Evolutionary conservation across 2,888 invertebrate genomes (phyloP).

Genomic region (Drosophila siamana): DNA sequence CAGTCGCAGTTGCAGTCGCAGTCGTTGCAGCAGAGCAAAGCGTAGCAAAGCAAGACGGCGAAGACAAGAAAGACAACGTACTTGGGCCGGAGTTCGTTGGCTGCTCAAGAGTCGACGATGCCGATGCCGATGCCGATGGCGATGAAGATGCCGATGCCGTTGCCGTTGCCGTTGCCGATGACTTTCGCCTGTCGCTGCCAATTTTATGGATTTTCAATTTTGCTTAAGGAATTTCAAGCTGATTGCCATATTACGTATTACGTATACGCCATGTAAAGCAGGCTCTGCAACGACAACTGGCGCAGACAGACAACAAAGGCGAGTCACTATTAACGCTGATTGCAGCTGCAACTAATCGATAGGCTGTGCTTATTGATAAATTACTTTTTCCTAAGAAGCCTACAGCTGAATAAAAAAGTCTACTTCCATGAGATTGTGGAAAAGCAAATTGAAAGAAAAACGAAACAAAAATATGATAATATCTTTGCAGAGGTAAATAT

Average conservation of each 20-base stretch:
- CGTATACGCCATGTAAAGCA: slow-evolving; percentile 30
- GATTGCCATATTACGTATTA: slow-evolving; percentile 20
- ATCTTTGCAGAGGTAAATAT: too few species aligned
- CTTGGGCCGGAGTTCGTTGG: slow-evolving; percentile 40
- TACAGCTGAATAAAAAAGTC: too few species aligned
- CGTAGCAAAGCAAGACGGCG: not conserved
- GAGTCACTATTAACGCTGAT: not conserved
- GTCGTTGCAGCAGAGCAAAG: too few species aligned
- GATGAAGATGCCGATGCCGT: slow-evolving; percentile 4
- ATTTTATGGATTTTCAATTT: slow-evolving; percentile 52
- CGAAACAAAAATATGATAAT: too few species aligned
- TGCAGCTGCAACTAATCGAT: not conserved
- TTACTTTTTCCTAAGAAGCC: too few species aligned
- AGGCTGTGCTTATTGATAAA: not conserved
- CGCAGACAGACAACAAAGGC: not conserved
- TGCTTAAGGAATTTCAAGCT: slow-evolving; percentile 32
- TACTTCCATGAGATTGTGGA: too few species aligned
- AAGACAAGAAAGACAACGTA: not conserved
- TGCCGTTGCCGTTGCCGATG: slow-evolving; percentile 11
- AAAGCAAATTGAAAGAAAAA: too few species aligned
- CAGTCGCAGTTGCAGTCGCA: not conserved
- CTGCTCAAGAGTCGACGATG: slow-evolving; percentile 39
- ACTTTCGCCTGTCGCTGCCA: slow-evolving; percentile 9
- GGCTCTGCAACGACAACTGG: not conserved
- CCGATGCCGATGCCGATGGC: not conserved